phyloP scores from a whole-genome alignment of 2,113 vertebrate species.

The Vidua chalybeata region DNA sequence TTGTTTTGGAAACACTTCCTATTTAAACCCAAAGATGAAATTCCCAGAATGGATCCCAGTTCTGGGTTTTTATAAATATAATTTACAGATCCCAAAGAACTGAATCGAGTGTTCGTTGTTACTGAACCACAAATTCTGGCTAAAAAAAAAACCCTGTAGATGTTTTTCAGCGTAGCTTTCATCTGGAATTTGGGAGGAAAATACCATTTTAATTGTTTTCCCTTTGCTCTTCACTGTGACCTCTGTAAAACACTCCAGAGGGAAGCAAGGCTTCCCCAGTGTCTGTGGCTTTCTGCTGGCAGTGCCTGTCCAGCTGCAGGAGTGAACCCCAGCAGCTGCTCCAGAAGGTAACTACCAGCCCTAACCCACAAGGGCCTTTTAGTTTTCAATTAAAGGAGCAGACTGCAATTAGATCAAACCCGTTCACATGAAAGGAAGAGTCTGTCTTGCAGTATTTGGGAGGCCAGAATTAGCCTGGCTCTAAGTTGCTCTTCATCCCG shows the following conservation, averaged over 20 bases:
- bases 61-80: background rate
- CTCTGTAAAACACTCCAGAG: background rate
- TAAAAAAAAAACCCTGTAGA: background rate
- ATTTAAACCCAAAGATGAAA: background rate
- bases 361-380: slow-evolving; percentile 24
- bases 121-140: background rate
- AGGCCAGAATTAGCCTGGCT: slow-evolving; percentile 21
- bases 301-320: background rate
- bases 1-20: background rate
- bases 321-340: background rate
- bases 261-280: background rate
- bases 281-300: background rate
- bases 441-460: slow-evolving; percentile 32
- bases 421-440: slow-evolving; percentile 9
- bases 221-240: background rate
- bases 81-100: background rate
- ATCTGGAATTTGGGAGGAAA: background rate
- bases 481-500: slow-evolving; percentile 32
- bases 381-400: slow-evolving; percentile 53
- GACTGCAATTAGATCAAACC: slow-evolving; percentile 30
- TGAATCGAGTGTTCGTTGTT: background rate
- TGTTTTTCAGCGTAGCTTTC: background rate
- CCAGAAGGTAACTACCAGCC: background rate
- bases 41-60: background rate
- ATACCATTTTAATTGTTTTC: background rate